These are phyloP conservation scores for Drosophila melanogaster DNA, from an alignment of 1,140 invertebrate species.

Conservation along the genomic window Release_6_plus_ISO1_MT NT_033779.5:13373001-13373500, in stretches of 20 bases:
- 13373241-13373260: slow-evolving; percentile 70
- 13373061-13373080: slow-evolving; percentile 50
- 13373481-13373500: slow-evolving; percentile 57
- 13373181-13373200: slow-evolving; percentile 41
- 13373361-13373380: slow-evolving; percentile 57
- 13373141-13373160: slow-evolving; percentile 73
- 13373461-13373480: slow-evolving; percentile 59
- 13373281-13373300: slow-evolving; percentile 75
- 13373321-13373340: slow-evolving; percentile 85
- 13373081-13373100: slow-evolving; percentile 60
- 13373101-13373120: slow-evolving; percentile 70
- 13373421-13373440: slow-evolving; percentile 77
- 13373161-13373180: slow-evolving; percentile 58
- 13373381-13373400: slow-evolving; percentile 75
- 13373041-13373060: slow-evolving; percentile 68
- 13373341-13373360: slow-evolving; percentile 70
- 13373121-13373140: slow-evolving; percentile 85
- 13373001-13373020: slow-evolving; percentile 86
- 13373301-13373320: slow-evolving; percentile 49
- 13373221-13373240: slow-evolving; percentile 54
- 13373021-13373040: slow-evolving; percentile 87
- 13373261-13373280: slow-evolving; percentile 73
- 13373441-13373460: slow-evolving; percentile 78
- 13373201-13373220: slow-evolving; percentile 54
- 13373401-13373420: slow-evolving; percentile 58